Evolutionary conservation across 2,888 invertebrate genomes (phyloP).

Genomic region (Quadroppia sp.): DNA sequence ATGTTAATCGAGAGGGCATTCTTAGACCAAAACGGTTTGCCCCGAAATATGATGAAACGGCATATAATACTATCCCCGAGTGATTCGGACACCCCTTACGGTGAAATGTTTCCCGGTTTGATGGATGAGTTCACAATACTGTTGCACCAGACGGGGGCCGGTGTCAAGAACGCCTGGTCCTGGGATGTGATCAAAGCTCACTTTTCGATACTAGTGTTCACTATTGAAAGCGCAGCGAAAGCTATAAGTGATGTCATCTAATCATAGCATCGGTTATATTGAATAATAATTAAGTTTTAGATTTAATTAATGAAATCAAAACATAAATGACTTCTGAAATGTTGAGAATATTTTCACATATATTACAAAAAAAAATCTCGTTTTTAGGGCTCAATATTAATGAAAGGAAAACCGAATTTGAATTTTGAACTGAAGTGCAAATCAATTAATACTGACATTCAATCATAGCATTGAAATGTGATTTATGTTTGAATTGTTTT

Average conservation of each 20-base stretch:
- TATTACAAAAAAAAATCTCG: too few relatives aligned
- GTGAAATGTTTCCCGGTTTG: constrained; percentile 46
- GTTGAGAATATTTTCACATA: too few relatives aligned
- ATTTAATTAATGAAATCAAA: too few relatives aligned
- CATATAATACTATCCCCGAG: constrained; percentile 41
- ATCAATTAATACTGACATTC: too few relatives aligned
- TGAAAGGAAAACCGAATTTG: too few relatives aligned
- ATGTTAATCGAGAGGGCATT: constrained; percentile 48
- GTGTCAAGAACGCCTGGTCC: constrained; percentile 38
- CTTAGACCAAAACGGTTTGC: constrained; percentile 47
- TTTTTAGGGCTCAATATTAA: too few relatives aligned
- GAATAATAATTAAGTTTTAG: too few relatives aligned
- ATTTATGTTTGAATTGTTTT: too few relatives aligned
- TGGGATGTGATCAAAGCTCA: constrained; percentile 44
- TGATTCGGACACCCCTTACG: constrained; percentile 35
- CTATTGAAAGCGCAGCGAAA: constrained; percentile 45
- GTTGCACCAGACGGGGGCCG: not conserved
- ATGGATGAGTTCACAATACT: constrained; percentile 45
- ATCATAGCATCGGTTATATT: too few relatives aligned
- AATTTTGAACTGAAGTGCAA: too few relatives aligned
- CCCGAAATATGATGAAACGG: constrained; percentile 43
- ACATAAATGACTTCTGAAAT: too few relatives aligned
- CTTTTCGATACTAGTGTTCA: constrained; percentile 46
- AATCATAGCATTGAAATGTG: too few relatives aligned
- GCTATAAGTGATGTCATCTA: constrained; percentile 32